phyloP scores from a whole-genome alignment of 2,888 invertebrate species.

The Lapara coniferarum region DNA sequence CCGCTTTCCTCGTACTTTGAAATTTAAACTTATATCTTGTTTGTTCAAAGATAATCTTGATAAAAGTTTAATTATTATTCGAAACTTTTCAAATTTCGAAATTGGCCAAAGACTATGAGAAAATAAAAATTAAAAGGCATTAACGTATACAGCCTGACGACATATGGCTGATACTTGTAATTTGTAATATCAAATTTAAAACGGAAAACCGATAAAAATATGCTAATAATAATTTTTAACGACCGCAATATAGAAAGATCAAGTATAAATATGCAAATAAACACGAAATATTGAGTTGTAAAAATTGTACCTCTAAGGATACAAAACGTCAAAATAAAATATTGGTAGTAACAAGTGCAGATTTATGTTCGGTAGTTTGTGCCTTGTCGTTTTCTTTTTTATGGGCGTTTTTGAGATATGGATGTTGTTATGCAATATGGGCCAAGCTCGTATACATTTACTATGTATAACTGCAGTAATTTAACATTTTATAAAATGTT shows the following conservation, averaged over 20 bases:
- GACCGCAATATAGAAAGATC: constrained; percentile 27
- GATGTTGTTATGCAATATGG: constrained; percentile 41
- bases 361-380: constrained; percentile 49
- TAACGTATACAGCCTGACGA: not conserved
- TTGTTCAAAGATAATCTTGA: constrained; percentile 4
- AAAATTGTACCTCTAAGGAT: constrained; percentile 35
- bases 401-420: constrained; percentile 38
- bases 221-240: constrained; percentile 26
- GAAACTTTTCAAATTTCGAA: not conserved
- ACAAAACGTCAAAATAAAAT: constrained; percentile 39
- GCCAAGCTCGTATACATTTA: not conserved
- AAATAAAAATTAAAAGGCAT: not conserved
- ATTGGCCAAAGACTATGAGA: not conserved
- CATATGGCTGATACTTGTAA: not conserved
- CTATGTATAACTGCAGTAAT: not conserved
- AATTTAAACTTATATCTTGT: constrained; percentile 7
- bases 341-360: constrained; percentile 48
- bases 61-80: not conserved
- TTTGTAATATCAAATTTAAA: constrained; percentile 21
- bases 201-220: constrained; percentile 4
- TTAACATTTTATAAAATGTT: too few species aligned
- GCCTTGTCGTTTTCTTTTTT: constrained; percentile 38
- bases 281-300: constrained; percentile 50
- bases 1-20: not conserved
- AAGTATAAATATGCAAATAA: constrained; percentile 37